A percentile compares a stretch with the other conserved stretches of the same genome.
Evolutionary conservation across 2,888 invertebrate genomes (phyloP).

Genomic region (Nemotelus nigrinus): DNA sequence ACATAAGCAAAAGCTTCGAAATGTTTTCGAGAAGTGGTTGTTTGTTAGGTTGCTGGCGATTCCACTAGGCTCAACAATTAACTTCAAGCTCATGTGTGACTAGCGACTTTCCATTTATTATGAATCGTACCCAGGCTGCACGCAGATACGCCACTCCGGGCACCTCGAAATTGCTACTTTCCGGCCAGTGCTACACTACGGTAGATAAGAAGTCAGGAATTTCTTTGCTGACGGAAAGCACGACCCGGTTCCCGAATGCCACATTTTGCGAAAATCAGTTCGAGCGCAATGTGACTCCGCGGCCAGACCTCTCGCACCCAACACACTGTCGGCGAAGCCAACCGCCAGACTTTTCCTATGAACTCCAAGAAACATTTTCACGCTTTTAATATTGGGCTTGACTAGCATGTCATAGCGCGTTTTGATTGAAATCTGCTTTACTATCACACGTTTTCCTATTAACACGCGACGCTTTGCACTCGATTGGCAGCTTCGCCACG

Average conservation of each 20-base stretch:
- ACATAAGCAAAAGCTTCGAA: slow-evolving; percentile 18
- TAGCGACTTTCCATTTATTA: background rate
- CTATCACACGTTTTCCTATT: too few species aligned
- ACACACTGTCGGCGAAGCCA: background rate
- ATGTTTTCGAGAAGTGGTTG: background rate
- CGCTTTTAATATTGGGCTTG: background rate
- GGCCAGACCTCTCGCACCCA: background rate
- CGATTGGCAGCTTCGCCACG: background rate
- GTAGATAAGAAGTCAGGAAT: background rate
- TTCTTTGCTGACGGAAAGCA: background rate
- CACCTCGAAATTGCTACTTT: background rate
- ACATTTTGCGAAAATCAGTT: slow-evolving; percentile 25
- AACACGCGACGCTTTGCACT: too few species aligned
- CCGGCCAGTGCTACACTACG: background rate
- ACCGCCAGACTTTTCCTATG: background rate
- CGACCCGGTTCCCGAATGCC: slow-evolving; percentile 14
- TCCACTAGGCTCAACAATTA: slow-evolving; percentile 10
- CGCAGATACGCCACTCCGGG: background rate
- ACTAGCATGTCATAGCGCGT: too few species aligned
- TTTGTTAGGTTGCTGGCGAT: background rate
- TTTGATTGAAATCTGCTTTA: too few species aligned
- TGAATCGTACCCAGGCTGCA: background rate
- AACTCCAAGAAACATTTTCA: background rate
- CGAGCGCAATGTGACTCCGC: background rate
- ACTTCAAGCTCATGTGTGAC: background rate